Percentiles rank a stretch among this genome's conserved stretches.
These are phyloP conservation scores for Hetaerina americana DNA, from an alignment of 1,140 invertebrate species.

Conservation along the genomic window DNA sequence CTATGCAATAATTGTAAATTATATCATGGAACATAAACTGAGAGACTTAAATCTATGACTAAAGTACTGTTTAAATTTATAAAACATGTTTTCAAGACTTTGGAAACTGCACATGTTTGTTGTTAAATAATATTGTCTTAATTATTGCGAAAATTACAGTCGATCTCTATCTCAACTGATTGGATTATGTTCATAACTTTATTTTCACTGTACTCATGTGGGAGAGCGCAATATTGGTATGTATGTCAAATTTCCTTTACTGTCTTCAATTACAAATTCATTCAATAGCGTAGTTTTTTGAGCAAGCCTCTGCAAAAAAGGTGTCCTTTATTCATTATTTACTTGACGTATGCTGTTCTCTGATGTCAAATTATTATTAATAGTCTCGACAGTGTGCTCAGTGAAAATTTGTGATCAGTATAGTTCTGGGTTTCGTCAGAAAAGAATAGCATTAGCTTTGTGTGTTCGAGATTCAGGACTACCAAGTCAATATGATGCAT, in stretches of 20 bases:
- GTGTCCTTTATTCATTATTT: not conserved
- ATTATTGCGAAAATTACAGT: not conserved
- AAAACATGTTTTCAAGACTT: not conserved
- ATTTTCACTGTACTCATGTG: constrained; percentile 11
- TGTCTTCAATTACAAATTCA: not conserved
- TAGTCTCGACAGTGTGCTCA: too few relatives aligned
- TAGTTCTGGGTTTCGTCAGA: too few relatives aligned
- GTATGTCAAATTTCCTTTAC: constrained; percentile 7
- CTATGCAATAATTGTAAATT: not conserved
- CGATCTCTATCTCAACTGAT: constrained; percentile 3
- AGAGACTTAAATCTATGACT: not conserved
- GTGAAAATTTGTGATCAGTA: too few relatives aligned
- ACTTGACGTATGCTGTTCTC: too few relatives aligned
- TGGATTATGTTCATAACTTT: constrained; percentile 12
- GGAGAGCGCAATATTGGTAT: constrained; percentile 10
- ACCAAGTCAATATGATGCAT: too few relatives aligned
- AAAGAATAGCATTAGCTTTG: too few relatives aligned
- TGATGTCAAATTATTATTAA: too few relatives aligned
- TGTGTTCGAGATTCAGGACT: too few relatives aligned
- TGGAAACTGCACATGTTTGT: not conserved
- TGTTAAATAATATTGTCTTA: not conserved
- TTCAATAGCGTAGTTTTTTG: not conserved
- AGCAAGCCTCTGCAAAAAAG: not conserved
- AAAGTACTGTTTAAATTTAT: not conserved
- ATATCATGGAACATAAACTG: not conserved